Conservation (phyloP, 2,797 vertebrate species). For the Phataginus tetradactyla region DNA sequence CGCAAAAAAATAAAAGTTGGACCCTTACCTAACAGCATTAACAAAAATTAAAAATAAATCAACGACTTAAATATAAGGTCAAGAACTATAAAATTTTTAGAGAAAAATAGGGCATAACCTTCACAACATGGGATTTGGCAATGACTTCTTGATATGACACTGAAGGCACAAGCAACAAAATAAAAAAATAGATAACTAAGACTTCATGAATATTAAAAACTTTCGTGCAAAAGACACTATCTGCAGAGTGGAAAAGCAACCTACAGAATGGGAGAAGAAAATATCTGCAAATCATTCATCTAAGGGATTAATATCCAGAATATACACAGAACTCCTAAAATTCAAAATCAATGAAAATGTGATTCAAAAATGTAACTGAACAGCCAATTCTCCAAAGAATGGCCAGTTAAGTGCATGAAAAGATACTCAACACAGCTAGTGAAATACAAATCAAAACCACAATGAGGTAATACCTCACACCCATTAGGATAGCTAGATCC, state of each 20-base stretch:
- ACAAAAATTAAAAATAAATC: not conserved
- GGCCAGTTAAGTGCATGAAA: not conserved
- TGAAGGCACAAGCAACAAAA: not conserved
- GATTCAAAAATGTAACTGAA: not conserved
- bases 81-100: not conserved
- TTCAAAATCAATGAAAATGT: not conserved
- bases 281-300: not conserved
- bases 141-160: not conserved
- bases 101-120: not conserved
- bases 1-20: not conserved
- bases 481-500: not conserved
- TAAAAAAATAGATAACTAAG: not conserved
- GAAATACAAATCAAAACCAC: not conserved
- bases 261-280: not conserved
- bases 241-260: not conserved
- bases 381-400: not conserved
- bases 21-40: not conserved
- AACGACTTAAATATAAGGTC: not conserved
- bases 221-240: not conserved
- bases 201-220: not conserved
- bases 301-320: not conserved
- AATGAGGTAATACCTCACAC: not conserved
- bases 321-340: not conserved
- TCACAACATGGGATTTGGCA: not conserved
- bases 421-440: not conserved